Conservation (phyloP, 35 echinoderm and acorn worm species). For the Anneissia japonica region DNA sequence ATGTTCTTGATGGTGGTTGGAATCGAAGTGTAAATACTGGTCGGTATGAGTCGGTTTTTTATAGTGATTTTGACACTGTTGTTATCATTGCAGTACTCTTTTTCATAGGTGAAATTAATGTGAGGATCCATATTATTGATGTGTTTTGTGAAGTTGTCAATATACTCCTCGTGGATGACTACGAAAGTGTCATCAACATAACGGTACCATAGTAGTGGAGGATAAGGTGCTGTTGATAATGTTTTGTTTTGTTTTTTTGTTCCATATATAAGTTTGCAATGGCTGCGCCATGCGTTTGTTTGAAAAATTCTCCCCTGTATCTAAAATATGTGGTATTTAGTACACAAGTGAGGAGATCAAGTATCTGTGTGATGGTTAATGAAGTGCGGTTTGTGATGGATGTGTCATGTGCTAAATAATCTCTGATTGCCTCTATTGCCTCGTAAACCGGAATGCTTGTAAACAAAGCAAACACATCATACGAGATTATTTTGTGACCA, state of each 20-base stretch:
- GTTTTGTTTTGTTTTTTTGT: neutral
- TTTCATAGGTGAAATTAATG: conserved; percentile 53
- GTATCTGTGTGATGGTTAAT: too few relatives aligned
- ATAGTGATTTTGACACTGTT: too few relatives aligned
- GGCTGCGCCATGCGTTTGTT: neutral
- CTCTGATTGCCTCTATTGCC: too few relatives aligned
- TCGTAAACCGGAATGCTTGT: too few relatives aligned
- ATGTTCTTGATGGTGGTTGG: conserved; percentile 20
- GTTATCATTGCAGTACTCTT: too few relatives aligned
- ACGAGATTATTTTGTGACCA: conserved; percentile 36
- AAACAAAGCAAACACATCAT: conserved; percentile 25
- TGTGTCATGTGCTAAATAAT: too few relatives aligned
- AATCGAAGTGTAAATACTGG: conserved; percentile 19
- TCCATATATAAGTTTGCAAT: neutral
- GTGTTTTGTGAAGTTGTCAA: too few relatives aligned
- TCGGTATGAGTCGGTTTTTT: conserved; percentile 24
- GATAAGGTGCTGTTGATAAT: conserved; percentile 9
- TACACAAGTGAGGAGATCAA: too few relatives aligned
- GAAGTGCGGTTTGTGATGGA: too few relatives aligned
- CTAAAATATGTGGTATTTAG: neutral
- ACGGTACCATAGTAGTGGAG: conserved; percentile 12
- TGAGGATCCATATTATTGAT: neutral
- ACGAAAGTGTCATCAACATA: too few relatives aligned
- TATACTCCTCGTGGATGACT: too few relatives aligned
- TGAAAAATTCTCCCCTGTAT: neutral